Conservation (phyloP, 2,888 invertebrate genomes). For the Pollenia amentaria region DNA sequence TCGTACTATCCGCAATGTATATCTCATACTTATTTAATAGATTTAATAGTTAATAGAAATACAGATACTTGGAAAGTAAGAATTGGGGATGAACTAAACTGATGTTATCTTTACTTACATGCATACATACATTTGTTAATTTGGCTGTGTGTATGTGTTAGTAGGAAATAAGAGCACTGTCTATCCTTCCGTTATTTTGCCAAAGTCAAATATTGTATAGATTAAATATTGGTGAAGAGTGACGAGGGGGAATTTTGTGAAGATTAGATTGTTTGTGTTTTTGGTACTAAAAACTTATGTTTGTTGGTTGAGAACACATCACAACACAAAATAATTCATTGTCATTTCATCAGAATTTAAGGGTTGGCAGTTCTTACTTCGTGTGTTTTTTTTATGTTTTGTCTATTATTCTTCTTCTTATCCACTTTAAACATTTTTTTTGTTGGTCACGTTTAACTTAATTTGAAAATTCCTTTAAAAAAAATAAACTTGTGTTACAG, state of each 20-base stretch:
- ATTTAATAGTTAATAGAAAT: too few species aligned
- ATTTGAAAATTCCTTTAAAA: slow-evolving; percentile 66
- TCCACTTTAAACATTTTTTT: not conserved
- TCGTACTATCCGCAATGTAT: too few species aligned
- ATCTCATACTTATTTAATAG: too few species aligned
- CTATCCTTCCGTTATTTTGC: not conserved
- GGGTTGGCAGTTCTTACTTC: slow-evolving; percentile 37
- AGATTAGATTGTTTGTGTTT: slow-evolving; percentile 35
- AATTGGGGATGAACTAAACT: slow-evolving; percentile 12
- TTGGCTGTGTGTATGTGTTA: not conserved
- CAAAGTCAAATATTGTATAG: not conserved
- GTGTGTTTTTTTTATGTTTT: not conserved
- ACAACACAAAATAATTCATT: not conserved
- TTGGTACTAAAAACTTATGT: slow-evolving; percentile 45
- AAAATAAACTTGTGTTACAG: slow-evolving; percentile 62
- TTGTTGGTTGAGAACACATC: slow-evolving; percentile 8
- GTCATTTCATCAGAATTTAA: slow-evolving; percentile 42
- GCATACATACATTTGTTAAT: not conserved
- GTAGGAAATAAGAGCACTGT: slow-evolving; percentile 6
- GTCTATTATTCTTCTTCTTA: too few species aligned
- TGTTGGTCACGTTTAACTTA: slow-evolving; percentile 65
- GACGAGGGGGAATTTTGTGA: not conserved
- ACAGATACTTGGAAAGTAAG: not conserved
- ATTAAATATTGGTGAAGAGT: not conserved
- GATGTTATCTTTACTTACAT: not conserved